Conservation (phyloP, 2,797 vertebrate species). For the Anguilla pacifica region DNA sequence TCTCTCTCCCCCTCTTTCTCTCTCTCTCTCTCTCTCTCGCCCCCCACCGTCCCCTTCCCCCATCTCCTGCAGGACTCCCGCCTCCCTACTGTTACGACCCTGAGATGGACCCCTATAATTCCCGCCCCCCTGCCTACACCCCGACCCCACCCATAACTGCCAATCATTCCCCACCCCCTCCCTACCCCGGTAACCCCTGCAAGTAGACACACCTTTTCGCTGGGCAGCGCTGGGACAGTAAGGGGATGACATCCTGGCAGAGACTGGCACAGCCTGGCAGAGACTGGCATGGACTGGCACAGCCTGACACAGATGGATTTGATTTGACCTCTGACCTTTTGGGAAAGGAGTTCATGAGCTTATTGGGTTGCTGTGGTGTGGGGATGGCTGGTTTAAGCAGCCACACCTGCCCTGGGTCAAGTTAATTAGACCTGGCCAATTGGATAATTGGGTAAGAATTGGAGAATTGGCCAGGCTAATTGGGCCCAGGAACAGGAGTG, state of each 20-base stretch:
- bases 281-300: neutral
- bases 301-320: neutral
- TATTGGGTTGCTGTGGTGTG: too few relatives aligned
- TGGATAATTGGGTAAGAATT: too few relatives aligned
- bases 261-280: neutral
- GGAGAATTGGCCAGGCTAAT: too few relatives aligned
- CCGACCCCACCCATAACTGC: conserved; percentile 67
- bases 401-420: too few relatives aligned
- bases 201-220: conserved; percentile 56
- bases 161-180: conserved; percentile 81
- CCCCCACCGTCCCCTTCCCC: neutral
- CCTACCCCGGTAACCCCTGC: conserved; percentile 80
- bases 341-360: too few relatives aligned
- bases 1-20: too few relatives aligned
- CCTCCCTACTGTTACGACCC: conserved; percentile 83
- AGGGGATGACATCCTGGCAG: neutral
- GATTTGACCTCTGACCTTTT: too few relatives aligned
- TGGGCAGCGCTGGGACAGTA: neutral
- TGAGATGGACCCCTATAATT: conserved; percentile 78
- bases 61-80: conserved; percentile 64
- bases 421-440: too few relatives aligned
- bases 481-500: too few relatives aligned
- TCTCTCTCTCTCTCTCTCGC: neutral
- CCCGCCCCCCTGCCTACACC: conserved; percentile 84
- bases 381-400: too few relatives aligned